A percentile compares a stretch with the other conserved stretches of the same genome.
Evolutionary conservation across 2,797 vertebrate species (phyloP).

Genomic region (Phataginus tricuspis): DNA sequence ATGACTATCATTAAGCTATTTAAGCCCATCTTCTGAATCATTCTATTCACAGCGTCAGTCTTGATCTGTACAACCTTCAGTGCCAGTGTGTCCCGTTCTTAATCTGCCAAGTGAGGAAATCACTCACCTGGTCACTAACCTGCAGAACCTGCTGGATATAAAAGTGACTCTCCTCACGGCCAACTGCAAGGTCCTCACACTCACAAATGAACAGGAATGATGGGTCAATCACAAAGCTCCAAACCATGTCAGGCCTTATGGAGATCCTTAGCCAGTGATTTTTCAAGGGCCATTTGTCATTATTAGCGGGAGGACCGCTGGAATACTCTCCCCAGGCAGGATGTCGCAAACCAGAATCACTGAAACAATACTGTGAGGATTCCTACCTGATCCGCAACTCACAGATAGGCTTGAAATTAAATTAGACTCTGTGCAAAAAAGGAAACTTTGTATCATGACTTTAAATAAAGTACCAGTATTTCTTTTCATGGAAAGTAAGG

Average conservation of each 20-base stretch:
- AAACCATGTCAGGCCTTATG: too few relatives aligned
- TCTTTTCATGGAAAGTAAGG: neutral
- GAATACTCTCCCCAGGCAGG: fast-evolving
- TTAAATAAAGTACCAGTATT: neutral
- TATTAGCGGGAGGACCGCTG: too few relatives aligned
- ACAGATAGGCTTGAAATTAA: neutral
- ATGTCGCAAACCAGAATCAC: fast-evolving
- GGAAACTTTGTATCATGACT: neutral
- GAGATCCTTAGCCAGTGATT: neutral
- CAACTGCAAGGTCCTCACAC: neutral
- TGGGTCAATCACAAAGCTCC: neutral
- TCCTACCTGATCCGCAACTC: neutral
- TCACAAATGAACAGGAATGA: neutral
- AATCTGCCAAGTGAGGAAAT: neutral
- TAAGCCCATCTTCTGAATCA: slow-evolving; percentile 48
- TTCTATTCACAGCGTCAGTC: neutral
- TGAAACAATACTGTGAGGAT: too few relatives aligned
- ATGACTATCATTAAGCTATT: slow-evolving; percentile 57
- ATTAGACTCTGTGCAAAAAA: neutral
- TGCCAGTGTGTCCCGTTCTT: neutral
- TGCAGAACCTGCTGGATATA: neutral
- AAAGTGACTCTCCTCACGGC: neutral
- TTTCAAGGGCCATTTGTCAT: neutral
- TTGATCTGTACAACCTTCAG: neutral
- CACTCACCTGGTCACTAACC: neutral